Evolutionary conservation across 2,113 vertebrate genomes (phyloP).

Genomic region (Thamnophis sirtalis): DNA sequence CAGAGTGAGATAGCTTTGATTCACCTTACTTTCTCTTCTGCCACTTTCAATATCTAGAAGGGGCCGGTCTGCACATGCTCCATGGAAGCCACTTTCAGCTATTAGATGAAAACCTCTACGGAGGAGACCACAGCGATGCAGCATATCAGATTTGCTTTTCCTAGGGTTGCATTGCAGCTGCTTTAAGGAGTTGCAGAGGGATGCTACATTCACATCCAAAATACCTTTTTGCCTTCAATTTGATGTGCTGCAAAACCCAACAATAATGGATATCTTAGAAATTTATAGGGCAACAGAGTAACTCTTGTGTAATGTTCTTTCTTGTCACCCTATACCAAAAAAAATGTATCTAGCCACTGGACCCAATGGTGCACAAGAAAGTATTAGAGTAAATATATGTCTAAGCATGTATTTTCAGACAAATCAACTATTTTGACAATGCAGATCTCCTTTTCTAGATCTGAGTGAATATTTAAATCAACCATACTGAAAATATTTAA

Average conservation of each 20-base stretch:
- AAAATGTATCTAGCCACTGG: neutral
- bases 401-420: neutral
- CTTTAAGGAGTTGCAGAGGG: neutral
- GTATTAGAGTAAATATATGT: neutral
- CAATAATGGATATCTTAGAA: neutral
- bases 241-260: neutral
- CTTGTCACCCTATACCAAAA: neutral
- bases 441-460: neutral
- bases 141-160: neutral
- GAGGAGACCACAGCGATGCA: neutral
- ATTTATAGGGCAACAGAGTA: neutral
- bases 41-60: neutral
- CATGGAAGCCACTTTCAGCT: neutral
- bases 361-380: neutral
- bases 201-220: neutral
- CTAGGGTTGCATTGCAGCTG: neutral
- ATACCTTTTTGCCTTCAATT: neutral
- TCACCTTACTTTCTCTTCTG: neutral
- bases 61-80: neutral
- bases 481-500: neutral
- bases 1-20: neutral
- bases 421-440: neutral
- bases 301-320: neutral
- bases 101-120: neutral
- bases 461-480: neutral